Evolutionary conservation across 2,888 invertebrate species (phyloP), one percentile per base, ranked within the genome.

Genomic region (Ormyrus nitidulus): DNA sequence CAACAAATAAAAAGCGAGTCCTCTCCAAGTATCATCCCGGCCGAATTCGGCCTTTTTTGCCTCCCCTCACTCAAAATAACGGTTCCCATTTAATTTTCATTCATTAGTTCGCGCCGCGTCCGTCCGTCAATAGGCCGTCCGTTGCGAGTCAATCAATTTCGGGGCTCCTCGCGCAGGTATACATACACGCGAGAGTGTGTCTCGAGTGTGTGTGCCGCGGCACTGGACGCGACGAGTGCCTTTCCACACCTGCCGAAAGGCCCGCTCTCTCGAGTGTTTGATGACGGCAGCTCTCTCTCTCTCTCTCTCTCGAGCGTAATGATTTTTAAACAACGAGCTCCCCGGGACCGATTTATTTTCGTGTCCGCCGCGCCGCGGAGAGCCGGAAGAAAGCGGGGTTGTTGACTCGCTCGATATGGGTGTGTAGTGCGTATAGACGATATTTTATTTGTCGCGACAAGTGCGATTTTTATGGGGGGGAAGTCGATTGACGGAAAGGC

Each of bases 261-360:
- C 48, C 11, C 49, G 3, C 69, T 61, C 69, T 10, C 71, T 69
- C 62, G 54, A 66, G 78, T 66, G 49, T 75, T 75, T 78, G 62
- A 69, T 46, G 70, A 65, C 73, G 72, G 13, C 65, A 51, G 56
- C 64, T 77, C 69, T 61, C 69, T 10, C n/a, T 34, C 34, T 34
- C 34, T 34, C 34, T 69, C 62, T 73, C 61, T 69, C 62, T 73
- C 61, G 53, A 61, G 61, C 72, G 73, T 84, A 86, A 86, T 81
- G 85, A 85, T 86, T 80, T 84, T 81, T 82, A 84, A 86, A 86
- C 84, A 85, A 84, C 49, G 82, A 68, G 49, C 72, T 69, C 82
- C 81, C 82, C 83, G 54, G 7, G n/a, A 58, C 48, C 56, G 34
- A 34, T 34, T 34, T 34, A 34, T 34, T 34, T 34, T 34, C 34